Base-by-base conservation (phyloP, 2,797 vertebrate genomes). In the Notolepis coatsorum region DNA sequence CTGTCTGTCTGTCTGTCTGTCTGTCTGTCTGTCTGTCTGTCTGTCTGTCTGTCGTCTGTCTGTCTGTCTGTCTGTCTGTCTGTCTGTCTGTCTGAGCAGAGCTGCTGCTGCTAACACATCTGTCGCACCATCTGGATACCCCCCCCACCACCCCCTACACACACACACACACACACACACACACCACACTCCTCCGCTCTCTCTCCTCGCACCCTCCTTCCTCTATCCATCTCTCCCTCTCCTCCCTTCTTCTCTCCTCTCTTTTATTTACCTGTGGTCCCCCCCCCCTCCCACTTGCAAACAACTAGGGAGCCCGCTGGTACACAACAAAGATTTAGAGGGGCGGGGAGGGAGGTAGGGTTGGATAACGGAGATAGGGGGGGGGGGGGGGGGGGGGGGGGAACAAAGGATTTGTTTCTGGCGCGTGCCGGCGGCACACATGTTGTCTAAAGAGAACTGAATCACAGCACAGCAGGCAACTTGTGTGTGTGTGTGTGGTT, bases 371-470 rank as follows among this genome's bases (percentile, higher is more conserved):
- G 65, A 63, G 61, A 53, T 56, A 62, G 27, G 43, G 25, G 7
- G 55, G n/a, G 33, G 7, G 35, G 25, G 24, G 28, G 61, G 18
- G n/a, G 92, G 91, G 27, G 91, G 67, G 84, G 90, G 89, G 94
- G 95, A 96, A 98, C 96, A 98, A 99, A 97, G 96, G 93, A 91
- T 84, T 94, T 93, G 89, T 94, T 96, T 96, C 95, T 98, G 96
- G 96, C 96, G 92, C 84, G 85, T 93, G 93, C 95, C 92, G 92
- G 92, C 92, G 88, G 89, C 96, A 98, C 96, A 97, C 96, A 98
- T 98, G 96, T 97, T 97, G 97, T 97, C 95, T 97, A 96, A 98
- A 97, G 96, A 98, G 92, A 96, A 97, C 95, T 96, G 96, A 95
- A 97, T 98, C 96, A 97, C 95, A 96, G 93, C 96, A 93, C 96